These are phyloP conservation scores for Aleiodes leptofemur DNA, from an alignment of 2,888 invertebrate genomes.

Conservation along the genomic window DNA sequence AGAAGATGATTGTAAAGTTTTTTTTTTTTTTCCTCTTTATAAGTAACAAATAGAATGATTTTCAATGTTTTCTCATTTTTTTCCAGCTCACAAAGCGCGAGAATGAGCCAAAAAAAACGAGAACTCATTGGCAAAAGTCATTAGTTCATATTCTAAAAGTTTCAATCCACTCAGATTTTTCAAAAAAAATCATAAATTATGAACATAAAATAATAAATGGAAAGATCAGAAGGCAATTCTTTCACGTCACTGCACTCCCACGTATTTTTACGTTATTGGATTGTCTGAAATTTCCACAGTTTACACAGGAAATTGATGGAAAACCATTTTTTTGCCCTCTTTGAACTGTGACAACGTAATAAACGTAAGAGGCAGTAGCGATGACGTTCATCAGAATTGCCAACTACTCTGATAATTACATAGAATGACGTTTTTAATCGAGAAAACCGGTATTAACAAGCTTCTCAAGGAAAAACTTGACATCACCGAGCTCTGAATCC, in stretches of 20 bases:
- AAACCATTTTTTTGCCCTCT: not conserved
- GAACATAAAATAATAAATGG: not conserved
- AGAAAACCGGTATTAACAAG: slow-evolving; percentile 96
- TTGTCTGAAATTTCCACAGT: slow-evolving; percentile 5
- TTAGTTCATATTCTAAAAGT: not conserved
- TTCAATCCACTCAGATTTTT: not conserved
- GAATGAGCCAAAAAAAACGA: slow-evolving; percentile 1
- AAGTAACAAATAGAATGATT: slow-evolving; percentile 18
- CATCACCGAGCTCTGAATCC: slow-evolving; percentile 95
- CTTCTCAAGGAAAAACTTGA: slow-evolving; percentile 97
- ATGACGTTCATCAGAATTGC: slow-evolving; percentile 44
- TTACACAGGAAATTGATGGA: not conserved
- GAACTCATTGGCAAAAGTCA: not conserved
- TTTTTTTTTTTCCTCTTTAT: slow-evolving; percentile 33
- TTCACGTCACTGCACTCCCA: slow-evolving; percentile 35
- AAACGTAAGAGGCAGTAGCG: slow-evolving; percentile 42
- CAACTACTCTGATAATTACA: not conserved
- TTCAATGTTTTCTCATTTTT: not conserved
- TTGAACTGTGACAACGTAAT: not conserved
- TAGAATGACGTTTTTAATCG: slow-evolving; percentile 80
- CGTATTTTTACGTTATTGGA: not conserved
- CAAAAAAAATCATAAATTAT: too few species aligned
- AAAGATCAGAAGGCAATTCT: not conserved
- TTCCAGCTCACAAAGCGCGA: slow-evolving; percentile 16
- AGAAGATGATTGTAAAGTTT: slow-evolving; percentile 52